Percentiles rank a stretch among this genome's conserved stretches.
phyloP scores from a whole-genome alignment of 2,113 vertebrate species.

The Phycodurus eques region DNA sequence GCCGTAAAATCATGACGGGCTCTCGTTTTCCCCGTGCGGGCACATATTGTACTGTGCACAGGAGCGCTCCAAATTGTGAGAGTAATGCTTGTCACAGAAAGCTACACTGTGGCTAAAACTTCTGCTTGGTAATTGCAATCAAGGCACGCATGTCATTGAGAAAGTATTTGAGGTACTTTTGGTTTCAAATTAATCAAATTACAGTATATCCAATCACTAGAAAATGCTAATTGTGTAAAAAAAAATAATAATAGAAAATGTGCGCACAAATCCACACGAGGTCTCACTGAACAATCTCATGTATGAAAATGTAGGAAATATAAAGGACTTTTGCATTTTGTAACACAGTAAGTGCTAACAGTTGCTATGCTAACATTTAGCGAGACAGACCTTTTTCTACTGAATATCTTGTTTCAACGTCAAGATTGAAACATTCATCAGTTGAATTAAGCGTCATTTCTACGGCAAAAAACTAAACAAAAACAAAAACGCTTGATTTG shows the following conservation, averaged over 20 bases:
- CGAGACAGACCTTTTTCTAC: too few species aligned
- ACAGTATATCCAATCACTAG: neutral
- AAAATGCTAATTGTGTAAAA: neutral
- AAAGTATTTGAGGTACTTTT: neutral
- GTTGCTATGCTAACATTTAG: too few species aligned
- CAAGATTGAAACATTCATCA: neutral
- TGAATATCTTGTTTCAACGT: neutral
- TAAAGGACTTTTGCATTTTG: neutral
- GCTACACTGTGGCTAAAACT: neutral
- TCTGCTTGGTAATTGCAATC: neutral
- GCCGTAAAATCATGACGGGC: conserved; percentile 40
- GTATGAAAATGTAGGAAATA: neutral
- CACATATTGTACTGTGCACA: conserved; percentile 44
- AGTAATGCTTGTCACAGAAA: conserved; percentile 17
- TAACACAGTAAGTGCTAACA: neutral
- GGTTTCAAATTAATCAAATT: neutral
- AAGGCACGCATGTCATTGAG: neutral
- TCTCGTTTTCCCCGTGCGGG: conserved; percentile 33
- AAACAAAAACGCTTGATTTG: neutral
- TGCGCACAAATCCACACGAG: neutral
- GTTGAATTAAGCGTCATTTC: neutral
- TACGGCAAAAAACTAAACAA: neutral
- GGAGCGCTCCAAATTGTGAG: conserved; percentile 12
- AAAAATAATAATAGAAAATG: neutral
- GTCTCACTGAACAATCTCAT: neutral